Evolutionary conservation across 2,797 vertebrate species (phyloP).

Genomic region (Myotis pilosus): DNA sequence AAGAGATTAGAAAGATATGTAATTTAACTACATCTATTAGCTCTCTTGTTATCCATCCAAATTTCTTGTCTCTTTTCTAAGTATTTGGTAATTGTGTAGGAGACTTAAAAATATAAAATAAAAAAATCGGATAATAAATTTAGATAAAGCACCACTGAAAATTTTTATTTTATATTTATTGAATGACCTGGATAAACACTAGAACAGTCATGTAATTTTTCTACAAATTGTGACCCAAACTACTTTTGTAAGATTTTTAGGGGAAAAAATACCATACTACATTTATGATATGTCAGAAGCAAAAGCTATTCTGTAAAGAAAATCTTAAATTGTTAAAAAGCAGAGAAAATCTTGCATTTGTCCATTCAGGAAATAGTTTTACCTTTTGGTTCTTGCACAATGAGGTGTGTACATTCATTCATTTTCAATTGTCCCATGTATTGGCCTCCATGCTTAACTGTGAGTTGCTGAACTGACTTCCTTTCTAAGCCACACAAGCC

Average conservation of each 20-base stretch:
- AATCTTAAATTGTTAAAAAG: background rate
- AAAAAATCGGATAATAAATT: background rate
- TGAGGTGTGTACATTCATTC: slow-evolving; percentile 98
- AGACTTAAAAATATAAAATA: background rate
- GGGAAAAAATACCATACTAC: background rate
- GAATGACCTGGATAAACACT: background rate
- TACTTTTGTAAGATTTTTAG: background rate
- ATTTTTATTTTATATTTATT: background rate
- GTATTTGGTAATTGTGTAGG: background rate
- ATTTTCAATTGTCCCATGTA: slow-evolving; percentile 97
- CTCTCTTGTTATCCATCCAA: slow-evolving; percentile 17
- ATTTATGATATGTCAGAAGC: background rate
- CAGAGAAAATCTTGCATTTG: background rate
- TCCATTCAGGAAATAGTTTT: slow-evolving; percentile 14
- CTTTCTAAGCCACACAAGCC: slow-evolving; percentile 91
- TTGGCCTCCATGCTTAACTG: slow-evolving; percentile 90
- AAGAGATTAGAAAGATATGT: slow-evolving; percentile 15
- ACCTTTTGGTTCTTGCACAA: slow-evolving; percentile 96
- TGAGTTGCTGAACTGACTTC: slow-evolving; percentile 92
- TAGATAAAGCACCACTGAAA: background rate
- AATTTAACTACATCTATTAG: background rate
- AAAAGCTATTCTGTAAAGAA: background rate
- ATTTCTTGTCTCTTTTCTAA: background rate
- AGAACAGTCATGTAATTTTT: background rate
- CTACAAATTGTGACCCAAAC: background rate